Evolutionary conservation across 1,140 invertebrate genomes (phyloP).

Genomic region (Metopolophium dirhodum): DNA sequence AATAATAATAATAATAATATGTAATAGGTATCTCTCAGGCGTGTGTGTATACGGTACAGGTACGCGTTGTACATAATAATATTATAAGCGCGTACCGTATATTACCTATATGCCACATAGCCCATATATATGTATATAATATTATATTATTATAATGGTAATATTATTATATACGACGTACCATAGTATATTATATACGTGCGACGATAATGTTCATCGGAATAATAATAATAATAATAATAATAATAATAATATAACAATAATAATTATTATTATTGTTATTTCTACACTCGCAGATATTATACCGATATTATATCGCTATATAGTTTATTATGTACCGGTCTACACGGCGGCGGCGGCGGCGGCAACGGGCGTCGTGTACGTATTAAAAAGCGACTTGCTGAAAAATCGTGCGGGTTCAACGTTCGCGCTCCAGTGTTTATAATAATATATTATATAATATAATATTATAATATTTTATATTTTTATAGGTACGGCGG

Average conservation of each 20-base stretch:
- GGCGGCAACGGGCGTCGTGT: neutral
- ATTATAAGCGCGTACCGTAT: neutral
- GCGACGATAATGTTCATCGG: slow-evolving; percentile 17
- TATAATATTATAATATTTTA: neutral
- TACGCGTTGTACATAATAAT: neutral
- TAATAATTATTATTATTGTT: slow-evolving; percentile 36
- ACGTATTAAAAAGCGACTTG: neutral
- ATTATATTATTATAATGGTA: neutral
- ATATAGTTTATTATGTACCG: neutral
- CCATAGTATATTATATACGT: too few species aligned
- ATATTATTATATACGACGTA: neutral
- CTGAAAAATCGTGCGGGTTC: slow-evolving; percentile 41
- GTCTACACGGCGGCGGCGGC: neutral
- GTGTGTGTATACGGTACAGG: neutral
- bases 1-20: neutral
- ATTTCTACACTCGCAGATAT: neutral
- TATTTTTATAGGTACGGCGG: neutral
- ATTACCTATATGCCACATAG: neutral
- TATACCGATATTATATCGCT: neutral
- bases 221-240: slow-evolving; percentile 28
- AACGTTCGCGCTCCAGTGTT: neutral
- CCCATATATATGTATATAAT: too few species aligned
- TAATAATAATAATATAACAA: neutral
- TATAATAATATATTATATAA: neutral
- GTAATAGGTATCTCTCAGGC: neutral